phyloP scores from a whole-genome alignment of 1,140 invertebrate species.

The Camponotus floridanus region DNA sequence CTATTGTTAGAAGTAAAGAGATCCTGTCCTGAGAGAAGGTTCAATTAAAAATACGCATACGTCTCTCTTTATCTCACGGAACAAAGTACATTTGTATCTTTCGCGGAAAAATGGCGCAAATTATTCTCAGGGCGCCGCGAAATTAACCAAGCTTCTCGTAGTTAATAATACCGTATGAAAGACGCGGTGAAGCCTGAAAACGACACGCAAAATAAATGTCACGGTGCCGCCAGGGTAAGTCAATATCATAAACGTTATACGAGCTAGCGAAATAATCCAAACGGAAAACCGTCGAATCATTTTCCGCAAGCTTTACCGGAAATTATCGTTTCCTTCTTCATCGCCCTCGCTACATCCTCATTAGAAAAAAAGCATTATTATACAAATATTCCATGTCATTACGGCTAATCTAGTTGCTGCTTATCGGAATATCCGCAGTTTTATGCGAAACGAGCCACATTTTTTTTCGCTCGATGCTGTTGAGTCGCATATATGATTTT shows the following conservation, averaged over 20 bases:
- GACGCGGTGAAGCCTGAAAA: constrained; percentile 5
- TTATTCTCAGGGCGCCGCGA: not conserved
- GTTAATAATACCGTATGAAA: not conserved
- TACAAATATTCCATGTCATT: constrained; percentile 34
- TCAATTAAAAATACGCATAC: constrained; percentile 15
- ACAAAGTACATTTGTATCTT: constrained; percentile 18
- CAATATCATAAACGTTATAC: constrained; percentile 50
- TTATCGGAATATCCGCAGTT: constrained; percentile 21
- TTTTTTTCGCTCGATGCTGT: not conserved
- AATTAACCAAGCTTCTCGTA: constrained; percentile 28
- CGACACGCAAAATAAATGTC: constrained; percentile 42
- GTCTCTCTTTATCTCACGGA: not conserved
- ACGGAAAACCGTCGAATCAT: constrained; percentile 43
- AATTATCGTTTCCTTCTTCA: constrained; percentile 42
- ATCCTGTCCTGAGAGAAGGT: not conserved
- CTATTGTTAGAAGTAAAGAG: not conserved
- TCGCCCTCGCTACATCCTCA: not conserved
- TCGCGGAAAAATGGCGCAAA: constrained; percentile 25
- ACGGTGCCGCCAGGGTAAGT: not conserved
- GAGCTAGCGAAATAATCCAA: constrained; percentile 42
- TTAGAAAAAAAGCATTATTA: constrained; percentile 31
- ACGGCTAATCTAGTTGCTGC: constrained; percentile 11
- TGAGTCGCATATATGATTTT: not conserved
- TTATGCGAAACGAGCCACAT: constrained; percentile 10
- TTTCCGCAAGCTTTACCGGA: constrained; percentile 26